phyloP scores from a whole-genome alignment of 2,888 invertebrate genomes.

The Nezara viridula region DNA sequence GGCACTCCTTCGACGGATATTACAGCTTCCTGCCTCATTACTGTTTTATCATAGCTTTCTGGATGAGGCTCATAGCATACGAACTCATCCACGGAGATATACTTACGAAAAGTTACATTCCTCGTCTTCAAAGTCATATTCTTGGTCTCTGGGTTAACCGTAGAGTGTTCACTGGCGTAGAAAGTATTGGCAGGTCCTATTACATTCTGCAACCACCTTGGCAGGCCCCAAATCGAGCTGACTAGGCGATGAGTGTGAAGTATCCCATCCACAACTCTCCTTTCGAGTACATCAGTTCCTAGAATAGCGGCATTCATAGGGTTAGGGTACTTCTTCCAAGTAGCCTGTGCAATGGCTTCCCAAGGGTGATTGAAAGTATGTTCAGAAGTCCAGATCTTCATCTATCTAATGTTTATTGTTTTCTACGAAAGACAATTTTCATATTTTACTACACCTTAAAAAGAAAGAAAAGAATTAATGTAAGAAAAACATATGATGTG shows the following conservation, averaged over 20 bases:
- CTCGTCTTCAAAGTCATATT: constrained; percentile 91
- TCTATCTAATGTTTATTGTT: constrained; percentile 67
- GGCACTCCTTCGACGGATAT: constrained; percentile 95
- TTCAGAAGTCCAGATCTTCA: constrained; percentile 97
- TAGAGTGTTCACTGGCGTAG: constrained; percentile 95
- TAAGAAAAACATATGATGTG: background rate
- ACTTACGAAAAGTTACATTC: constrained; percentile 91
- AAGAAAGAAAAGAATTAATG: background rate
- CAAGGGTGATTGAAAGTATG: constrained; percentile 94
- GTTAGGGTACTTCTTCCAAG: constrained; percentile 99
- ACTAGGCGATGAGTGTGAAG: constrained; percentile 93
- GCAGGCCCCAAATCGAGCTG: constrained; percentile 96
- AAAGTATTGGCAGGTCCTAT: constrained; percentile 89
- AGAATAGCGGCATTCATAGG: constrained; percentile 97
- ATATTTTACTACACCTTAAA: background rate
- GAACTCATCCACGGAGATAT: constrained; percentile 94
- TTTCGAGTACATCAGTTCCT: constrained; percentile 95
- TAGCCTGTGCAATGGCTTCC: constrained; percentile 98
- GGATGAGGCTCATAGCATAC: constrained; percentile 92
- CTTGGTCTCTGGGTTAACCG: constrained; percentile 86
- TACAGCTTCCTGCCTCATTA: constrained; percentile 93
- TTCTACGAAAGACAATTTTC: background rate
- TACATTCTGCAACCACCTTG: constrained; percentile 93
- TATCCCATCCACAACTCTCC: constrained; percentile 87
- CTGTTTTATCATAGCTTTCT: constrained; percentile 82